Evolutionary conservation across 1,140 invertebrate species (phyloP).

Genomic region (Orius insidiosus): DNA sequence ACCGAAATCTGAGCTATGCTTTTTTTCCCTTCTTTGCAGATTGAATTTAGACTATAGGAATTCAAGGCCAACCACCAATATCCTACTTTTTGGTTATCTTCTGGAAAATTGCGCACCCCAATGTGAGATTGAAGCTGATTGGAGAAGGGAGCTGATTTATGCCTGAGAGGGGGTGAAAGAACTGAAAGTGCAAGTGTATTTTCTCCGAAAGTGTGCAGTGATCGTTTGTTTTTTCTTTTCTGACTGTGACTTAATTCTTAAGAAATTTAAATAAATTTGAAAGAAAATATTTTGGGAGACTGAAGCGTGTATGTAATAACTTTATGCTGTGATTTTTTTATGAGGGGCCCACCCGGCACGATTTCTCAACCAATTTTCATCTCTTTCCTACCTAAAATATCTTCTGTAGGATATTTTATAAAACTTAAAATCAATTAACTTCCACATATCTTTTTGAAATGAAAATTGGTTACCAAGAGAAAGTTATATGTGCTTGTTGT

Average conservation of each 20-base stretch:
- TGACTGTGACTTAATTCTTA: constrained; percentile 8
- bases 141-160: constrained; percentile 6
- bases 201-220: constrained; percentile 6
- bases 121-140: constrained; percentile 8
- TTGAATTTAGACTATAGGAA: constrained; percentile 9
- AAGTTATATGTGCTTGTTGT: too few relatives aligned
- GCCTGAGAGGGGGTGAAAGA: background rate
- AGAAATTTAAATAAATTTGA: constrained; percentile 2
- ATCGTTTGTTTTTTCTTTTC: constrained; percentile 1
- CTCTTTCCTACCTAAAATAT: too few relatives aligned
- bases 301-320: background rate
- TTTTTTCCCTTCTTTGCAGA: constrained; percentile 7
- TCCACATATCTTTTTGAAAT: too few relatives aligned
- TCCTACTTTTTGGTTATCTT: constrained; percentile 11
- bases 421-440: too few relatives aligned
- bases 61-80: constrained; percentile 7
- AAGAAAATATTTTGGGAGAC: constrained; percentile 1
- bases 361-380: too few relatives aligned
- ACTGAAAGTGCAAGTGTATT: constrained; percentile 10
- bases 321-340: too few relatives aligned
- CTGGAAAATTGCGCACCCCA: constrained; percentile 10
- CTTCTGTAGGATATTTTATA: too few relatives aligned
- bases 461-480: too few relatives aligned
- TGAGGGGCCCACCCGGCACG: too few relatives aligned
- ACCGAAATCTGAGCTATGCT: background rate